A percentile compares a stretch with the other conserved stretches of the same genome.
Evolutionary conservation across 2,113 vertebrate species (phyloP).

Genomic region (Glareola pratincola): DNA sequence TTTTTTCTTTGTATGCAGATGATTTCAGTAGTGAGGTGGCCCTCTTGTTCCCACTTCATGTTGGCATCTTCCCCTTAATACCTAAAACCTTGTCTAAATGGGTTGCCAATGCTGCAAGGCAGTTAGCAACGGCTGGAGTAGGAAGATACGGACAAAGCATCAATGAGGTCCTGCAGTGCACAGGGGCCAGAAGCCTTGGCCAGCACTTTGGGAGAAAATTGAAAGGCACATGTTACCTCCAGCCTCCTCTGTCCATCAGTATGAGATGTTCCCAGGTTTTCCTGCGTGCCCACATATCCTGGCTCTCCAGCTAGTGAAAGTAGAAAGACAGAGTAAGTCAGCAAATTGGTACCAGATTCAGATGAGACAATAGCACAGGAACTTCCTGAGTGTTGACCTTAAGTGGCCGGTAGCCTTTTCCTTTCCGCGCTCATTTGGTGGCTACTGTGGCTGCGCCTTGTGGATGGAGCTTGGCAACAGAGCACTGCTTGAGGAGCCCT

Average conservation of each 20-base stretch:
- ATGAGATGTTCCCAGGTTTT: neutral
- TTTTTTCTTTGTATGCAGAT: neutral
- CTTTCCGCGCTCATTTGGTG: neutral
- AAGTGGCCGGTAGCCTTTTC: neutral
- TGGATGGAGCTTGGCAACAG: neutral
- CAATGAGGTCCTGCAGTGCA: neutral
- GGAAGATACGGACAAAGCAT: neutral
- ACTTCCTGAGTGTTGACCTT: neutral
- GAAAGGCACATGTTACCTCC: neutral
- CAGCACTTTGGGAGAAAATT: neutral
- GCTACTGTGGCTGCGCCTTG: neutral
- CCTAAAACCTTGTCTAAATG: neutral
- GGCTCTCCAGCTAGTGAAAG: neutral
- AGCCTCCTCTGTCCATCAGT: neutral
- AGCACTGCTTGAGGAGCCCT: neutral
- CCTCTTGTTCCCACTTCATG: neutral
- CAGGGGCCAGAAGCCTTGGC: neutral
- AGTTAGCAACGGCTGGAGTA: neutral
- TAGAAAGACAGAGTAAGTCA: neutral
- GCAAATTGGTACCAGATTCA: neutral
- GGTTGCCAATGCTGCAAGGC: rapidly evolving
- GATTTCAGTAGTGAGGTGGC: neutral
- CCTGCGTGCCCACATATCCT: neutral
- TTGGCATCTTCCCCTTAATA: neutral
- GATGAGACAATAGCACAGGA: neutral